Evolutionary conservation across 2,113 vertebrate genomes (phyloP).

Genomic region (Acanthochromis polyacanthus): DNA sequence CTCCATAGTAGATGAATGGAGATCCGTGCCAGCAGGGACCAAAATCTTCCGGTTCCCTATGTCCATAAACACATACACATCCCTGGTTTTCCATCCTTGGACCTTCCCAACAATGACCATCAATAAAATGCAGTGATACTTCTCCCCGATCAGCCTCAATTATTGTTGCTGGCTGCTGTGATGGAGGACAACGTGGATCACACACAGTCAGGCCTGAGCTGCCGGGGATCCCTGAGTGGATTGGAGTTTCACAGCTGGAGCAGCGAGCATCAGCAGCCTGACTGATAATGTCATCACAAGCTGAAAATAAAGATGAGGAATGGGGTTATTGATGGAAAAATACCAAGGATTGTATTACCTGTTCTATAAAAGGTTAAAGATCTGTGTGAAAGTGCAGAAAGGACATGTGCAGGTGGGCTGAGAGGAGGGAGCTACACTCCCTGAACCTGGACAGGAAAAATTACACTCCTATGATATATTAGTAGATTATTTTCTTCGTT

Average conservation of each 20-base stretch:
- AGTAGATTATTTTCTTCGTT: too few relatives aligned
- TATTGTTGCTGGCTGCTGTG: not conserved
- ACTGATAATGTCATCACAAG: not conserved
- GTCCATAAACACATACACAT: constrained; percentile 30
- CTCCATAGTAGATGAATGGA: constrained; percentile 35
- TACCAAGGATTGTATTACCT: too few relatives aligned
- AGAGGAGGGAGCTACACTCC: too few relatives aligned
- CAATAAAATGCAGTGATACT: not conserved
- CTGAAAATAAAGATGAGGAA: constrained; percentile 18
- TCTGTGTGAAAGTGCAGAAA: too few relatives aligned
- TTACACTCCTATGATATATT: too few relatives aligned
- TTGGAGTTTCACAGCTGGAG: not conserved
- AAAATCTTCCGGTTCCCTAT: constrained; percentile 9
- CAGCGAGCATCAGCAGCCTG: constrained; percentile 26
- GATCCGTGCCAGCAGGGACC: constrained; percentile 48
- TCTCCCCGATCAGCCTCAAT: not conserved
- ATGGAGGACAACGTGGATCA: not conserved
- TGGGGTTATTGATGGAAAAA: not conserved
- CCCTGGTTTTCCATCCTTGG: constrained; percentile 7
- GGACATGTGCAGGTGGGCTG: too few relatives aligned
- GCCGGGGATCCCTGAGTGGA: constrained; percentile 22
- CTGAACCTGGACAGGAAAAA: too few relatives aligned
- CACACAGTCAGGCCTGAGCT: not conserved
- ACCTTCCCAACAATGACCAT: not conserved
- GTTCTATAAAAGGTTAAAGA: too few relatives aligned